A percentile compares a stretch with the other conserved stretches of the same genome.
Evolutionary conservation across 2,797 vertebrate species (phyloP).

Genomic region (Artibeus lituratus): DNA sequence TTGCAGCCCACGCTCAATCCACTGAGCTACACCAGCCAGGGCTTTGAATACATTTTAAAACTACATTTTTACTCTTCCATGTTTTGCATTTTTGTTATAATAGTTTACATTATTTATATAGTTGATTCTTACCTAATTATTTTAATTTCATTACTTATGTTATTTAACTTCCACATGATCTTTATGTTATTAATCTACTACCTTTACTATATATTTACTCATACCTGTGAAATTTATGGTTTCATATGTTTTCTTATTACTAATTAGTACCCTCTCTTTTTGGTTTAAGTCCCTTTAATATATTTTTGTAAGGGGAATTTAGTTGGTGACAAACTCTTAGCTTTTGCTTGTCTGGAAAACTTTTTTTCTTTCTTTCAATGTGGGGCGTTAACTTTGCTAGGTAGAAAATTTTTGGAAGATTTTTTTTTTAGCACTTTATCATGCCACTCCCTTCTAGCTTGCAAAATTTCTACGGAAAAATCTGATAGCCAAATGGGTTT

Average conservation of each 20-base stretch:
- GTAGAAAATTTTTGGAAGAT: neutral
- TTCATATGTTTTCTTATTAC: neutral
- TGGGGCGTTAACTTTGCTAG: neutral
- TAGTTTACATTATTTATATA: neutral
- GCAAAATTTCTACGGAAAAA: neutral
- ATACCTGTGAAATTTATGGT: neutral
- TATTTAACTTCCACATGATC: neutral
- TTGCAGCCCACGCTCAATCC: too few species aligned
- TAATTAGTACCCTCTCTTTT: neutral
- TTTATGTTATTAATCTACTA: neutral
- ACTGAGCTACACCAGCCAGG: too few species aligned
- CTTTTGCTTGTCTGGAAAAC: neutral
- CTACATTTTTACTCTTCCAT: neutral
- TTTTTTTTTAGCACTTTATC: neutral
- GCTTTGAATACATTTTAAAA: neutral
- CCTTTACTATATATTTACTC: neutral
- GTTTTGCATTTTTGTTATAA: neutral
- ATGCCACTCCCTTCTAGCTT: too few species aligned
- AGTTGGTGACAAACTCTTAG: neutral
- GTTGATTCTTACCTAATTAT: neutral
- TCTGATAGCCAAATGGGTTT: neutral
- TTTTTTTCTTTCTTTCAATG: neutral
- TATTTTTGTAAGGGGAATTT: neutral
- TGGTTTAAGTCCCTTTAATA: neutral
- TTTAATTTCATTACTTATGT: neutral